phyloP scores from a whole-genome alignment of 1,140 invertebrate species.

The Aphidius ervi region DNA sequence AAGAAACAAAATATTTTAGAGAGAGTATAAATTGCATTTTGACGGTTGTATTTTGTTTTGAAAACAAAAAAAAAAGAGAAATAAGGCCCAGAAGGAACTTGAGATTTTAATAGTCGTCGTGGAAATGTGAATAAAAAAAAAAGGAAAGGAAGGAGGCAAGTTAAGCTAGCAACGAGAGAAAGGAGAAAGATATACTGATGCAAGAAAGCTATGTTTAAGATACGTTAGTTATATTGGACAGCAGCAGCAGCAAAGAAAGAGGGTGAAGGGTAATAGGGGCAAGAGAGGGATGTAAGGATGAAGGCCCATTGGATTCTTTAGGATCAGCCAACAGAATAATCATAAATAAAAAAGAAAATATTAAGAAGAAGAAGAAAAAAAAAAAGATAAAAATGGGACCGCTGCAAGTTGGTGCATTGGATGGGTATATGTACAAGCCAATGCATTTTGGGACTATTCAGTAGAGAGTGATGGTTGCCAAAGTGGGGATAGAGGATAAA shows the following conservation, averaged over 20 bases:
- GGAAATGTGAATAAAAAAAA: conserved; percentile 5
- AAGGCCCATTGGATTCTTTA: conserved; percentile 1
- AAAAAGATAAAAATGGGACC: conserved; percentile 16
- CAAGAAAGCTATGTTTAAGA: no score
- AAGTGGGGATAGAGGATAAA: conserved; percentile 15
- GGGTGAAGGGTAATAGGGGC: neutral
- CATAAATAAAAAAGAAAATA: conserved; percentile 6
- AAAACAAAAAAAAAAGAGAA: conserved; percentile 13
- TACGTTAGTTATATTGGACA: no score
- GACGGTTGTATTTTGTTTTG: conserved; percentile 42
- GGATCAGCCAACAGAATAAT: neutral
- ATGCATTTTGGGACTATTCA: conserved; percentile 51
- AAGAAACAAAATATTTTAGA: conserved; percentile 34
- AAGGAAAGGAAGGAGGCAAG: conserved; percentile 39
- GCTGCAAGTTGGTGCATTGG: conserved; percentile 22
- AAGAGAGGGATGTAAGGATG: neutral
- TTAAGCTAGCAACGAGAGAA: conserved; percentile 49
- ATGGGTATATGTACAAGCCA: conserved; percentile 35
- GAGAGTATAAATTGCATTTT: conserved; percentile 48
- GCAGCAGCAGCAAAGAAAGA: no score
- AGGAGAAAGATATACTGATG: conserved; percentile 9
- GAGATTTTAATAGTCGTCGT: conserved; percentile 3
- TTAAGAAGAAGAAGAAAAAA: conserved; percentile 14
- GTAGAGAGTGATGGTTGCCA: conserved; percentile 16
- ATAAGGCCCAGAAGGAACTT: conserved; percentile 13